phyloP scores from a whole-genome alignment of 2,113 vertebrate genomes.

The Uria lomvia region DNA sequence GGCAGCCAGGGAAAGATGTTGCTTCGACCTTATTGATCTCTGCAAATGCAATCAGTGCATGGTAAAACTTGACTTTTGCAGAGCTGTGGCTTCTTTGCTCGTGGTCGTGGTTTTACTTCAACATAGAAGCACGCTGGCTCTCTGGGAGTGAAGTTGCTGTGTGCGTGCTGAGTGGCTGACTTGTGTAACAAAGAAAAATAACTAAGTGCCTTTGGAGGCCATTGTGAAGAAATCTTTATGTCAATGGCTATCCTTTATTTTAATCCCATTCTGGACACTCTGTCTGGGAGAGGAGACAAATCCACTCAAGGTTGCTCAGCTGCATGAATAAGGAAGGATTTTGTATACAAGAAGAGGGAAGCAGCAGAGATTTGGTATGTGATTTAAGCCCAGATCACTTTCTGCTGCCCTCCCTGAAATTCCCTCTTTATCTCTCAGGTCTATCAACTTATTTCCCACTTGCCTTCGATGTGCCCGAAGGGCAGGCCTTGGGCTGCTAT shows the following conservation, averaged over 20 bases:
- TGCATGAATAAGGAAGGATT: background rate
- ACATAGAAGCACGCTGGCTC: background rate
- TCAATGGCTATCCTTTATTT: background rate
- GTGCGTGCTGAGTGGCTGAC: rapidly evolving
- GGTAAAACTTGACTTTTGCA: background rate
- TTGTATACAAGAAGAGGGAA: background rate
- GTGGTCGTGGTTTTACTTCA: background rate
- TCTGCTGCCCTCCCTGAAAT: background rate
- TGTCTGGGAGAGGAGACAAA: background rate
- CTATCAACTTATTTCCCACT: background rate
- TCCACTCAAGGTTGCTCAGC: background rate
- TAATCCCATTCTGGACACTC: background rate
- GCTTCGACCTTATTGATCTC: background rate
- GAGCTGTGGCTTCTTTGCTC: background rate
- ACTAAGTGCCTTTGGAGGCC: background rate
- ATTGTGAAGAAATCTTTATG: background rate
- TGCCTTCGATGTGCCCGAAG: background rate
- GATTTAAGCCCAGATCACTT: background rate
- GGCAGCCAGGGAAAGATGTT: background rate
- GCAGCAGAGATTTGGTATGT: background rate
- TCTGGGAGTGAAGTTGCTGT: background rate
- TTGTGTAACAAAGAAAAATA: background rate
- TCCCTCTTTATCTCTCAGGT: background rate
- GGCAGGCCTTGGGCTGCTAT: background rate
- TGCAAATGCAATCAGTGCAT: rapidly evolving